Conservation (phyloP, 2,113 vertebrate genomes). For the Xerus inauris region DNA sequence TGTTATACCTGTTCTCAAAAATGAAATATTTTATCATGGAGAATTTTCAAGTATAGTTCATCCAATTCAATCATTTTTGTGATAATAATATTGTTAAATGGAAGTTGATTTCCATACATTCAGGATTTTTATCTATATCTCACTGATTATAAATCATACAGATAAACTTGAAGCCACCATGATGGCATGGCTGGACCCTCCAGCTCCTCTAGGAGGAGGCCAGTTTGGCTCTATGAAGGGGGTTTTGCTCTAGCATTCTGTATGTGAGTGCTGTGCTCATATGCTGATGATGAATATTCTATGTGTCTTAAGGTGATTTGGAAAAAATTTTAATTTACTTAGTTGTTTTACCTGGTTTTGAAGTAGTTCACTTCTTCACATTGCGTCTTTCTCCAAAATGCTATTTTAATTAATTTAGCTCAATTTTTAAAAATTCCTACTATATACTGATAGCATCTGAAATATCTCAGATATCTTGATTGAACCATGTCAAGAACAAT, state of each 20-base stretch:
- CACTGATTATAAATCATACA: neutral
- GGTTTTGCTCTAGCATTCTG: neutral
- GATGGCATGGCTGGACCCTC: too few relatives aligned
- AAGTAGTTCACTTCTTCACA: neutral
- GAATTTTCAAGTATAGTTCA: neutral
- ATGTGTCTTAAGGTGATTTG: neutral
- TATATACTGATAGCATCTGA: neutral
- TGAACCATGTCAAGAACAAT: neutral
- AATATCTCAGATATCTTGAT: neutral
- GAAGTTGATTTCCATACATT: neutral
- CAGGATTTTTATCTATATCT: neutral
- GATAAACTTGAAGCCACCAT: neutral
- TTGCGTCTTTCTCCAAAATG: neutral
- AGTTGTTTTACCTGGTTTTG: neutral
- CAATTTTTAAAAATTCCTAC: neutral
- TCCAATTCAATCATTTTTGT: neutral
- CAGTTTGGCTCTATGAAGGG: neutral
- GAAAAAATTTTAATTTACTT: neutral
- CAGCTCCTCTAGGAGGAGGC: neutral
- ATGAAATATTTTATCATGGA: neutral
- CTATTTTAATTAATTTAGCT: conserved; percentile 14
- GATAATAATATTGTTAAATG: neutral
- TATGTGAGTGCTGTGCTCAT: neutral
- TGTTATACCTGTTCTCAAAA: neutral
- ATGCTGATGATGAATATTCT: neutral